Percentiles rank a stretch among this genome's conserved stretches.
These are phyloP conservation scores for Bradypus variegatus DNA, from an alignment of 2,797 vertebrate genomes.

Conservation along the genomic window DNA sequence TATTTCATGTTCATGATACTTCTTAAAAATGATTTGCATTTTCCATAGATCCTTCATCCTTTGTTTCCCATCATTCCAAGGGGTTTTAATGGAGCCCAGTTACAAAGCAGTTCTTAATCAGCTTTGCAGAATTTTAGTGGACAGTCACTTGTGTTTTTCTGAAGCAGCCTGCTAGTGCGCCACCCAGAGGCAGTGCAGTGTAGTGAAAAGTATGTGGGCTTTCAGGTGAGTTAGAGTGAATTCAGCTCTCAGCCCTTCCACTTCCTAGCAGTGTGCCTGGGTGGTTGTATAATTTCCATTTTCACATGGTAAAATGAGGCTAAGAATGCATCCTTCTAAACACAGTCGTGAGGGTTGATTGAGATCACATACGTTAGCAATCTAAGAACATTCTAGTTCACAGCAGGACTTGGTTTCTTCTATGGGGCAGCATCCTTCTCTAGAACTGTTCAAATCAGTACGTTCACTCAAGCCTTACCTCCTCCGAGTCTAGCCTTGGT, in stretches of 20 bases:
- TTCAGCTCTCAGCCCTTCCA: background rate
- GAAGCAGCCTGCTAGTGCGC: background rate
- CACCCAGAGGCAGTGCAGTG: background rate
- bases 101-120: background rate
- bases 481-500: background rate
- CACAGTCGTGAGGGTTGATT: background rate
- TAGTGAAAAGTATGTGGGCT: background rate
- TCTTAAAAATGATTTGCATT: background rate
- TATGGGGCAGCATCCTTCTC: background rate
- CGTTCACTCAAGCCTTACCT: background rate
- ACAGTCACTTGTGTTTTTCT: background rate
- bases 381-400: background rate
- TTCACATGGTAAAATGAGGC: background rate
- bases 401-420: background rate
- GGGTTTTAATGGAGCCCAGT: background rate
- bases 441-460: rapidly evolving
- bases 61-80: background rate
- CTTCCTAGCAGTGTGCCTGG: background rate
- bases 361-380: background rate
- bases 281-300: background rate
- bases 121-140: background rate
- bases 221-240: background rate
- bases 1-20: background rate
- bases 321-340: background rate
- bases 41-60: background rate